Evolutionary conservation across 2,797 vertebrate species (phyloP), one percentile per base, ranked within the genome.

Genomic region (Chaunax sp.): DNA sequence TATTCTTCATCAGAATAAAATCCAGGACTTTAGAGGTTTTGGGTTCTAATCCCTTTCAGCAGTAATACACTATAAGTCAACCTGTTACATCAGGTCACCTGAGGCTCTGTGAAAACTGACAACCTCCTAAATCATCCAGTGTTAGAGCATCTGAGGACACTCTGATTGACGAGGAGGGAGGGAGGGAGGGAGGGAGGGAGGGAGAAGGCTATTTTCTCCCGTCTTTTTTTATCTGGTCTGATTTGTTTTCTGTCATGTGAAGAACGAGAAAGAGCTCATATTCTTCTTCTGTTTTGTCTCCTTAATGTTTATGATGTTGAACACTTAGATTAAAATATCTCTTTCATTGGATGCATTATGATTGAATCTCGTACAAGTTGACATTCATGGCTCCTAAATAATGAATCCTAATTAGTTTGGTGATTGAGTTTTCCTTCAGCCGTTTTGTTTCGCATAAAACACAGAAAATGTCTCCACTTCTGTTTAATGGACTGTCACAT

Each of bases 191-290:
- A 30, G 28, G 23, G 22, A 45, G 47, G 33, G 52, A 41, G 68
- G 35, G 51, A 76, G 77, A 66, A 49, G 65, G 55, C 57, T 64
- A 9, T 69, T 78, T 78, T 77, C 54, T 47, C 25, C 46, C 49
- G 19, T 61, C 62, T 77, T 26, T 53, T 30, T 44, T 79, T 76
- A 79, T 86, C 81, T 72, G 56, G 33, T 64, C 65, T 43, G 74
- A 69, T 68, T 74, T 68, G 59, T 38, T 71, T 64, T 19, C 35
- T 50, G 65, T 43, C 61, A 64, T 61, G 43, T 16, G 51, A 64
- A 58, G 22, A 60, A n/a, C n/a, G 43, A 28, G 28, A 67, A 54
- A 5, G 19, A 63, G 3, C 59, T 10, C 51, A 26, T 45, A 9
- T 16, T 40, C 19, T 18, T 23, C 14, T 43, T 40, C 3, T 16